These are phyloP conservation scores for Ictinia mississippiensis DNA, from an alignment of 2,797 vertebrate species.

Conservation along the genomic window DNA sequence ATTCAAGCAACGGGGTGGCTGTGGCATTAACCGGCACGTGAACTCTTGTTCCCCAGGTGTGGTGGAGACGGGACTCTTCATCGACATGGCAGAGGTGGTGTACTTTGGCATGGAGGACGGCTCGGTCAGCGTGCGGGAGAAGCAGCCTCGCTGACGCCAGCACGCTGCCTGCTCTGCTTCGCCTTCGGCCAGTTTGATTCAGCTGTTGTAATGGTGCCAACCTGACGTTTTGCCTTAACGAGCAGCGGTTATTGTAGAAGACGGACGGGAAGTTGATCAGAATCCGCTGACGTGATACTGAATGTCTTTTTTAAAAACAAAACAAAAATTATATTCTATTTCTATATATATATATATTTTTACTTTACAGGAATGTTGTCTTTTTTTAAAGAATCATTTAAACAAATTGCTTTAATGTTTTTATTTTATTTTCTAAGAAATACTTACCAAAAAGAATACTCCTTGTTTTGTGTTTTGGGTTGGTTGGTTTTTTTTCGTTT, in stretches of 20 bases:
- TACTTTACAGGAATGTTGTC: slow-evolving; percentile 65
- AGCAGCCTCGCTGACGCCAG: slow-evolving; percentile 73
- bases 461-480: not conserved
- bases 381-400: slow-evolving; percentile 56
- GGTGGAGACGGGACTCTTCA: slow-evolving; percentile 96
- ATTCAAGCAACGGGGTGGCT: rapidly evolving
- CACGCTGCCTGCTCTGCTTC: not conserved
- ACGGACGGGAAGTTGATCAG: not conserved
- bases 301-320: slow-evolving; percentile 63
- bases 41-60: slow-evolving; percentile 80
- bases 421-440: slow-evolving; percentile 73
- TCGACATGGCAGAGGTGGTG: slow-evolving; percentile 91
- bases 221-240: slow-evolving; percentile 74
- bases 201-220: slow-evolving; percentile 40
- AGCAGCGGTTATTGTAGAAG: slow-evolving; percentile 1
- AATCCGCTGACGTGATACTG: slow-evolving; percentile 57
- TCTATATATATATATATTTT: slow-evolving; percentile 76
- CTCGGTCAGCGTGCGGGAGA: slow-evolving; percentile 83
- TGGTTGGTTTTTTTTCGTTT: not conserved
- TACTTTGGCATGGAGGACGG: slow-evolving; percentile 98
- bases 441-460: slow-evolving; percentile 67
- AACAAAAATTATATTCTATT: slow-evolving; percentile 38
- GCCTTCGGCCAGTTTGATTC: not conserved
- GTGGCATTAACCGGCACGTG: not conserved
- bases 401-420: slow-evolving; percentile 62